Evolutionary conservation across 2,888 invertebrate genomes (phyloP).

Genomic region (Amphimallon solstitiale): DNA sequence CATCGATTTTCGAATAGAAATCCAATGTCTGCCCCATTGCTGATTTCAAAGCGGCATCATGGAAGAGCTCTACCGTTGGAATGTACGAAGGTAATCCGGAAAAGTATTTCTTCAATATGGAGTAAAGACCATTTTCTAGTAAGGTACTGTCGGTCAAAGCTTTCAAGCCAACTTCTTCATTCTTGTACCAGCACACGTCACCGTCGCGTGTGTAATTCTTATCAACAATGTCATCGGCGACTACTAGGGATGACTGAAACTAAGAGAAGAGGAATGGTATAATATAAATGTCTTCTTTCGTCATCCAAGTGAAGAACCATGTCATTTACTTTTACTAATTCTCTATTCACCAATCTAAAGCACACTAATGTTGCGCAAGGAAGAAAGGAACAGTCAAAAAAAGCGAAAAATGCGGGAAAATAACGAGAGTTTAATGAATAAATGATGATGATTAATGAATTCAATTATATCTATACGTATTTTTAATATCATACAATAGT

Average conservation of each 20-base stretch:
- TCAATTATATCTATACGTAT: no score
- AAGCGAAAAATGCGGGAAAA: no score
- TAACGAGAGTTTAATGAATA: constrained; percentile 66
- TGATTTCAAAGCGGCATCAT: constrained; percentile 76
- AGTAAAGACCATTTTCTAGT: constrained; percentile 81
- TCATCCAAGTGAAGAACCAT: not conserved
- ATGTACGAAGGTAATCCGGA: constrained; percentile 78
- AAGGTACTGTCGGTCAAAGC: constrained; percentile 90
- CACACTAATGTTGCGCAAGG: no score
- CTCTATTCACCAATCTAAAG: not conserved
- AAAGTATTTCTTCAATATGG: constrained; percentile 83
- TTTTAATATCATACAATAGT: no score
- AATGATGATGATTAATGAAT: no score
- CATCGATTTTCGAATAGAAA: constrained; percentile 69
- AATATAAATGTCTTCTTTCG: not conserved
- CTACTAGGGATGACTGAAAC: constrained; percentile 89
- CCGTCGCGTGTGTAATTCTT: constrained; percentile 83
- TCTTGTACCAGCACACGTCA: constrained; percentile 88
- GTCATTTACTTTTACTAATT: not conserved
- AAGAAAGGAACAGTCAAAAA: no score
- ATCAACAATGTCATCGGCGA: constrained; percentile 94
- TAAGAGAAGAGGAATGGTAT: constrained; percentile 58
- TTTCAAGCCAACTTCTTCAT: constrained; percentile 75
- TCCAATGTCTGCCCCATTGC: constrained; percentile 83
- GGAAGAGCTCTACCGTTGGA: constrained; percentile 79